Evolutionary conservation across 2,113 vertebrate genomes (phyloP).

Genomic region (Heterotilapia buettikoferi): DNA sequence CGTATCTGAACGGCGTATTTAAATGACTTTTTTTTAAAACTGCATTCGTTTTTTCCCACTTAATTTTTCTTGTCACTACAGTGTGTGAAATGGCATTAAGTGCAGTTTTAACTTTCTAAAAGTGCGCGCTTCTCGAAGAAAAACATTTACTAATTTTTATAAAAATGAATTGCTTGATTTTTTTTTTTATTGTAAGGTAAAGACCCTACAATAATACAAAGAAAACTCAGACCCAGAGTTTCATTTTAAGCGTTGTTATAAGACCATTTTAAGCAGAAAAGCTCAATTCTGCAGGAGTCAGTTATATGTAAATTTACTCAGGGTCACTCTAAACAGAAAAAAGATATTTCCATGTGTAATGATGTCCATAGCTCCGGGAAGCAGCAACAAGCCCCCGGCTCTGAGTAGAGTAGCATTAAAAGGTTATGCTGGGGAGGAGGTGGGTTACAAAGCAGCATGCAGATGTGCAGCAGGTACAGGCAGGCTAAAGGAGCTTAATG

Average conservation of each 20-base stretch:
- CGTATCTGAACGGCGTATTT: background rate
- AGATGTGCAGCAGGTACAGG: background rate
- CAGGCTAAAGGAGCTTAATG: background rate
- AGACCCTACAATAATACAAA: background rate
- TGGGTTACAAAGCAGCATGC: background rate
- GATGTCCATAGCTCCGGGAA: background rate
- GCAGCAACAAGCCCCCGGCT: accelerated
- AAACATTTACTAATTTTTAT: background rate
- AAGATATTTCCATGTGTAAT: accelerated
- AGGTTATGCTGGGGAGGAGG: background rate
- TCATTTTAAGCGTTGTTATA: accelerated
- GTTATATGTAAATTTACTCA: background rate
- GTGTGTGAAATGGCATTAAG: background rate
- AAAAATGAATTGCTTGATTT: background rate
- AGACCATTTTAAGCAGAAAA: background rate
- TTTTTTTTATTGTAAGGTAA: background rate
- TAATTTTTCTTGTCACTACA: background rate
- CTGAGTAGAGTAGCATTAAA: background rate
- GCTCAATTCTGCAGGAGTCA: background rate
- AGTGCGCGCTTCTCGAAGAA: accelerated
- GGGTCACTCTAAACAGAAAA: background rate
- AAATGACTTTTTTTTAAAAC: background rate
- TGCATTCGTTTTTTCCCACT: background rate
- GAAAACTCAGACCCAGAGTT: background rate
- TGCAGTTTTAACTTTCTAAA: background rate